Base-by-base conservation (phyloP, 2,888 invertebrate species). In the Dicranocentrus wangi region DNA sequence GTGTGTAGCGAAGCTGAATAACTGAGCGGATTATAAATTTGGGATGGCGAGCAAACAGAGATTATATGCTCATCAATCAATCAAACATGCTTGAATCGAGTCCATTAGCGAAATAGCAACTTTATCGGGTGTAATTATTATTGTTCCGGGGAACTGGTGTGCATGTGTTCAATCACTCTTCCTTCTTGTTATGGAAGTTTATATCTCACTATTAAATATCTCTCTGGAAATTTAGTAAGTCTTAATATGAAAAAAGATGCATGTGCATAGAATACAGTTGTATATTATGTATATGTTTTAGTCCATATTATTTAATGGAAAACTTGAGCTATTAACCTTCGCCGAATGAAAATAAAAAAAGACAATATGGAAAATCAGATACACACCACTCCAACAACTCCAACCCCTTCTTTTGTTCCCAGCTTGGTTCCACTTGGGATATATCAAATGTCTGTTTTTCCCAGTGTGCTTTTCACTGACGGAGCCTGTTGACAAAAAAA, bases 11-110 rank as follows among this genome's bases (percentile, higher is more conserved):
- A 25, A 58, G 51, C 60, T 25, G 43, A 77, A 77, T 77, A 65
- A 78, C 47, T 71, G 78, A 78, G 71, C 78, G 78, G 78, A 78
- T 78, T 71, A 78, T 78, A 78, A 78, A 78, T 58, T 78, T 61
- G 15, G 2, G 55, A 43, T 39, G 39, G 70, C 61, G 69, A 15
- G 66, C 60, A 73, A 71, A 70, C 79, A 73, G 70, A 80, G 75
- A 79, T 79, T 82, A 75, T 58, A 80, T 70, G 79, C 75, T 78
- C 68, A 73, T 75, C 79, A 82, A 82, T 79, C 82, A 79, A 79
- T 82, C 79, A 79, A 73, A 80, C 60, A 80, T 80, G 32, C 72
- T 73, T 71, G 71, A 58, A 32, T 32, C 61, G 61, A 72, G 66
- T 73, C 80, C 80, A 80, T 80, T 80, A 80, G 80, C 71, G 70